These are phyloP conservation scores for Dendroctonus valens DNA, from an alignment of 1,140 invertebrate genomes.

Conservation along the genomic window DNA sequence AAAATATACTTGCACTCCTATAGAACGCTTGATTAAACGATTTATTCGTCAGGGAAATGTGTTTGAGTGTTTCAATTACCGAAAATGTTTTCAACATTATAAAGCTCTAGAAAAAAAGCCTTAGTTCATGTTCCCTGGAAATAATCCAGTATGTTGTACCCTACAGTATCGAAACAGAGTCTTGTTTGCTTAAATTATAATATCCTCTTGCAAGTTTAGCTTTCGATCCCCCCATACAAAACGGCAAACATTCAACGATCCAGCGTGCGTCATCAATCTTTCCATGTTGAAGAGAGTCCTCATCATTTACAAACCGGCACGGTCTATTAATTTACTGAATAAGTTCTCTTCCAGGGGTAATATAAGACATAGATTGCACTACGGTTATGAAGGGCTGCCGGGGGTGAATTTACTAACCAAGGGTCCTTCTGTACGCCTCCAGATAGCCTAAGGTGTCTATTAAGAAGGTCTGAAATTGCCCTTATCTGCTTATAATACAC, in stretches of 20 bases:
- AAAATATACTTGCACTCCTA: no score
- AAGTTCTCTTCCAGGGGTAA: slow-evolving; percentile 19
- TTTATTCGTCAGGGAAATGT: no score
- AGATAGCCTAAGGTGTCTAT: slow-evolving; percentile 33
- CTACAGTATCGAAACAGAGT: no score
- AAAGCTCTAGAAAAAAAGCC: no score
- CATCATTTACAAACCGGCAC: slow-evolving; percentile 22
- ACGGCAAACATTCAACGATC: slow-evolving; percentile 15
- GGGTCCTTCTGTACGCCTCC: slow-evolving; percentile 10
- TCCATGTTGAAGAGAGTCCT: slow-evolving; percentile 3
- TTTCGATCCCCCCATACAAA: slow-evolving; percentile 5
- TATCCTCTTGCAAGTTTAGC: not conserved
- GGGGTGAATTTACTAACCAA: slow-evolving; percentile 18
- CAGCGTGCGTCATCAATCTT: slow-evolving; percentile 16
- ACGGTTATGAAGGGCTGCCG: slow-evolving; percentile 25
- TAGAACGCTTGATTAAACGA: no score
- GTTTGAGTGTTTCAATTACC: no score
- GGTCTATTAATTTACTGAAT: slow-evolving; percentile 30
- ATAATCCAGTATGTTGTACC: no score
- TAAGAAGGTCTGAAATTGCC: slow-evolving; percentile 29
- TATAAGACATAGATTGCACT: slow-evolving; percentile 28
- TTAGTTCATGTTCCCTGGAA: no score
- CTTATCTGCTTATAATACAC: slow-evolving; percentile 35
- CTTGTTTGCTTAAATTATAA: no score
- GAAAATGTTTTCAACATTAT: no score